Evolutionary conservation across 2,888 invertebrate genomes (phyloP).

Genomic region (Ecliptopera silaceata): DNA sequence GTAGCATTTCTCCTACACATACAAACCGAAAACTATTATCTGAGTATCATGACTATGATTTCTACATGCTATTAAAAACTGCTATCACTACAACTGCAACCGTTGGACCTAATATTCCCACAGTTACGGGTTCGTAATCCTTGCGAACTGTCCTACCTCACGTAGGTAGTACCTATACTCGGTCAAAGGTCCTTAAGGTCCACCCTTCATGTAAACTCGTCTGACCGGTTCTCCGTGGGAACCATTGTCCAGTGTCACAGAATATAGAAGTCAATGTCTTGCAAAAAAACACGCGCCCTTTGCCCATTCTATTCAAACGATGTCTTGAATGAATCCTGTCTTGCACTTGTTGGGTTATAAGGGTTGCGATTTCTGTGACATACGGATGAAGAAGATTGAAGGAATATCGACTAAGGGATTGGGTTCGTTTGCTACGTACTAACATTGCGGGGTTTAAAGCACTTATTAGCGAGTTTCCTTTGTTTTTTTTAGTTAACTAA

Average conservation of each 20-base stretch:
- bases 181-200: constrained; percentile 53
- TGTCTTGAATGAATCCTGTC: constrained; percentile 20
- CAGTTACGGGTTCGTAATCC: constrained; percentile 27
- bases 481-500: too few species aligned
- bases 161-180: constrained; percentile 24
- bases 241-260: constrained; percentile 60
- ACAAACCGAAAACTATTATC: too few species aligned
- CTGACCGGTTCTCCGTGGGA: constrained; percentile 58
- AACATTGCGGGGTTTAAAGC: too few species aligned
- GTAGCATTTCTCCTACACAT: too few species aligned
- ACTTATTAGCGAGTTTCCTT: too few species aligned
- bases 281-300: constrained; percentile 20
- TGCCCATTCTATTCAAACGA: constrained; percentile 39
- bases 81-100: constrained; percentile 5
- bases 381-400: constrained; percentile 14
- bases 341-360: constrained; percentile 29
- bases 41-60: too few species aligned
- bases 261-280: constrained; percentile 6
- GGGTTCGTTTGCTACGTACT: too few species aligned
- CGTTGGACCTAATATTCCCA: constrained; percentile 26
- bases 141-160: constrained; percentile 32
- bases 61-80: not conserved
- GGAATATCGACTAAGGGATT: too few species aligned
- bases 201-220: constrained; percentile 43
- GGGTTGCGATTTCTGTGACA: constrained; percentile 23